These are phyloP conservation scores for Phaenicophaeus curvirostris DNA, from an alignment of 2,797 vertebrate species.

Conservation along the genomic window DNA sequence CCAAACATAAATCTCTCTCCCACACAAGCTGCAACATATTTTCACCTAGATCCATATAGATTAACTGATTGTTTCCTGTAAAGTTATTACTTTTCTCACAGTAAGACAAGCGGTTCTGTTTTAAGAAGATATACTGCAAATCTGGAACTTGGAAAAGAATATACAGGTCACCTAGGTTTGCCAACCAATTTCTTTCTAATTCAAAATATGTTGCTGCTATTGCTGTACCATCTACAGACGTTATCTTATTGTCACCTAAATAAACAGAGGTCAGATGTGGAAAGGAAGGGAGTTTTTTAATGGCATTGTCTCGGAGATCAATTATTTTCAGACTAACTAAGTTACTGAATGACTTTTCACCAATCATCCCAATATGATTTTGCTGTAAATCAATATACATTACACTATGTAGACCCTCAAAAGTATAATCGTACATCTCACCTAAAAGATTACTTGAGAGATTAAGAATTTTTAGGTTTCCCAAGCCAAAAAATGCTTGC, in stretches of 20 bases:
- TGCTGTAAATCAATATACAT: conserved; percentile 79
- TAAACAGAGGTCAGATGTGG: conserved; percentile 64
- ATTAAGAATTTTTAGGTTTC: conserved; percentile 77
- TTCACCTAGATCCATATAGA: conserved; percentile 74
- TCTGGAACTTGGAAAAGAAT: conserved; percentile 64
- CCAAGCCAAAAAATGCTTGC: conserved; percentile 81
- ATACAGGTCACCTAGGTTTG: conserved; percentile 76
- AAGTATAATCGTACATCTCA: conserved; percentile 78
- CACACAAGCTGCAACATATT: conserved; percentile 81
- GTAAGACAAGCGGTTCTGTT: conserved; percentile 79
- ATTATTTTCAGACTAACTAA: conserved; percentile 75
- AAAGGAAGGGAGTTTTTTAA: conserved; percentile 73
- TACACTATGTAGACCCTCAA: conserved; percentile 75
- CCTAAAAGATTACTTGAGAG: conserved; percentile 86
- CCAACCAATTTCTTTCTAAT: conserved; percentile 81
- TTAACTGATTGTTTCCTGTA: conserved; percentile 63
- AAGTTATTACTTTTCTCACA: conserved; percentile 51
- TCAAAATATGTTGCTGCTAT: conserved; percentile 65
- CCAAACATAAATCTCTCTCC: conserved; percentile 71
- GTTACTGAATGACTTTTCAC: conserved; percentile 70
- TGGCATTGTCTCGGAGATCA: conserved; percentile 83
- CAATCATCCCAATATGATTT: conserved; percentile 86
- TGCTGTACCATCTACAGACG: background rate
- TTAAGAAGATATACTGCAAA: conserved; percentile 72
- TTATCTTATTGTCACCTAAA: conserved; percentile 83